Conservation (phyloP, 2,888 invertebrate genomes). For the Molanna angustata region DNA sequence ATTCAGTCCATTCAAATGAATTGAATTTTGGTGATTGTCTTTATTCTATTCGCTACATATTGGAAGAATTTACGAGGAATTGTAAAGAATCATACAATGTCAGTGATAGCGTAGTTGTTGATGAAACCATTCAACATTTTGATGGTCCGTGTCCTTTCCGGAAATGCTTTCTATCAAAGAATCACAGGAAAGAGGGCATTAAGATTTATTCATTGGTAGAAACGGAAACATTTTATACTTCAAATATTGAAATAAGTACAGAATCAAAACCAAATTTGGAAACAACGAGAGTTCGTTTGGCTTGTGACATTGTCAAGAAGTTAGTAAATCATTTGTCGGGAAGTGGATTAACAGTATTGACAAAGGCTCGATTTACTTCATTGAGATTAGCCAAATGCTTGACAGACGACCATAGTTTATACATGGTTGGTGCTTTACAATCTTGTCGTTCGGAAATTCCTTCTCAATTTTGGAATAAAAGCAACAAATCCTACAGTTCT, state of each 20-base stretch:
- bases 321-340: slow-evolving; percentile 45
- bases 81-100: slow-evolving; percentile 45
- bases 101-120: slow-evolving; percentile 43
- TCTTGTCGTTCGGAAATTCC: slow-evolving; percentile 44
- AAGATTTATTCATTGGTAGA: slow-evolving; percentile 48
- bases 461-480: slow-evolving; percentile 43
- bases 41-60: slow-evolving; percentile 47
- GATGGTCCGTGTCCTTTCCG: slow-evolving; percentile 50
- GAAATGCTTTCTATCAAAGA: slow-evolving; percentile 45
- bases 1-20: slow-evolving; percentile 41
- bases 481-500: slow-evolving; percentile 40
- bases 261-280: slow-evolving; percentile 38
- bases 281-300: slow-evolving; percentile 27
- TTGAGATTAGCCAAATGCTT: slow-evolving; percentile 40
- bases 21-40: slow-evolving; percentile 40
- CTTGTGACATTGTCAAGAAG: slow-evolving; percentile 43
- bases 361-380: slow-evolving; percentile 48
- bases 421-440: slow-evolving; percentile 42
- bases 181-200: slow-evolving; percentile 42
- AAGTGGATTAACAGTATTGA: slow-evolving; percentile 42
- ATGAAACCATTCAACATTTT: slow-evolving; percentile 48
- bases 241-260: slow-evolving; percentile 48
- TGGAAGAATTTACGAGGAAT: slow-evolving; percentile 50
- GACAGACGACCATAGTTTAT: slow-evolving; percentile 41
- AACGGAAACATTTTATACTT: slow-evolving; percentile 46